Evolutionary conservation across 23 tunicate genomes (phyloP).

Genomic region (Ascidia mentula): DNA sequence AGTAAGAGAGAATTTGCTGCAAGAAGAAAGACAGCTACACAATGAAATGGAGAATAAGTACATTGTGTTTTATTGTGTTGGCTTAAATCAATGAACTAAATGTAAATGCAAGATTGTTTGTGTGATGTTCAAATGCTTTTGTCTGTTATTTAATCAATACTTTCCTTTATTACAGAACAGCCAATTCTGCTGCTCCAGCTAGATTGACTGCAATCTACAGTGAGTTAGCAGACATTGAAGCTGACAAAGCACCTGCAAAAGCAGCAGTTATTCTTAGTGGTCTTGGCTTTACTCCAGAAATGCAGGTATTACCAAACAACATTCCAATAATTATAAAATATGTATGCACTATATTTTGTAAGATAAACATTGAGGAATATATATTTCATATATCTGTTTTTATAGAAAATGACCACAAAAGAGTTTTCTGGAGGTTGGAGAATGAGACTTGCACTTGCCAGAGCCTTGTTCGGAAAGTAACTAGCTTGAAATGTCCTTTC

Average conservation of each 20-base stretch:
- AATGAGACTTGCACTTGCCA: conserved; percentile 95
- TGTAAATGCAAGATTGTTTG: neutral
- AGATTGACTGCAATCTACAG: conserved; percentile 60
- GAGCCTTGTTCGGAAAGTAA: conserved; percentile 90
- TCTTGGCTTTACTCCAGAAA: conserved; percentile 82
- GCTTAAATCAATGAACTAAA: neutral
- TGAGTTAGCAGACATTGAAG: conserved; percentile 82
- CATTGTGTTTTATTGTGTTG: neutral
- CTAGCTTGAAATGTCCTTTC: conserved; percentile 30
- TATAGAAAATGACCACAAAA: conserved; percentile 75
- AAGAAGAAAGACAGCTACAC: conserved; percentile 61
- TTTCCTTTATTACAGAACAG: neutral
- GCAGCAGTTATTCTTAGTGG: conserved; percentile 85
- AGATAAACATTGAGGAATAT: too few relatives aligned
- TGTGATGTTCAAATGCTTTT: neutral
- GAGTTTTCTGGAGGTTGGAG: conserved; percentile 99
- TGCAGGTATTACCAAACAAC: conserved; percentile 55
- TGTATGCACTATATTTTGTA: neutral
- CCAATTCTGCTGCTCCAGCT: conserved; percentile 18
- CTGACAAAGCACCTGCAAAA: conserved; percentile 87
- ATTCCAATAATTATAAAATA: neutral
- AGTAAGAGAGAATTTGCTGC: conserved; percentile 55
- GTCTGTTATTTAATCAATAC: neutral
- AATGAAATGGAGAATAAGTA: conserved; percentile 34
- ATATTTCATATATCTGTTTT: neutral